A percentile compares a stretch with the other conserved stretches of the same genome.
Evolutionary conservation across 2,113 vertebrate genomes (phyloP).

Genomic region (Oreotrochilus melanogaster): DNA sequence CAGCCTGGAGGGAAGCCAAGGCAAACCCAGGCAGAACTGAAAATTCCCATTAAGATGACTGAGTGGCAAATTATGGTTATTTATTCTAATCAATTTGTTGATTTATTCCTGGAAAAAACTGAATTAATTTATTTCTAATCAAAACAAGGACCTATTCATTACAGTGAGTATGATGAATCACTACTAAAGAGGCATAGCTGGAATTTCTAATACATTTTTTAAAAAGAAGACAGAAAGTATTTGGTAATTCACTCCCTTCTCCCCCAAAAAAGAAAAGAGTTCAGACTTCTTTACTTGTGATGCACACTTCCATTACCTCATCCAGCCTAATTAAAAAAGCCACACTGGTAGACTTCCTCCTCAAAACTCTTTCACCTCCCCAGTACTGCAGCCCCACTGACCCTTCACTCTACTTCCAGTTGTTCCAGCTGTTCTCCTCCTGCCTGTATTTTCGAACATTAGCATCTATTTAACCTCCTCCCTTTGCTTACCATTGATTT

Average conservation of each 20-base stretch:
- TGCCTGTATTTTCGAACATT: not conserved
- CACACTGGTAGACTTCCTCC: not conserved
- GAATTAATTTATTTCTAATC: constrained; percentile 39
- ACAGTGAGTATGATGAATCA: not conserved
- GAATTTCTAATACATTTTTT: not conserved
- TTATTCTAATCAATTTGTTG: constrained; percentile 12
- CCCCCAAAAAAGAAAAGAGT: not conserved
- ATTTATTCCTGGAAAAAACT: not conserved
- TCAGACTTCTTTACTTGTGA: not conserved
- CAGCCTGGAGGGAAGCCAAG: constrained; percentile 34
- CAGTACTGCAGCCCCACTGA: not conserved
- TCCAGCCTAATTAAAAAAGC: not conserved
- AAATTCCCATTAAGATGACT: not conserved
- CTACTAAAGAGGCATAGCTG: not conserved
- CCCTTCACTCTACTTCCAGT: not conserved
- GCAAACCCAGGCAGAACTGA: constrained; percentile 20
- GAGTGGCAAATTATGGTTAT: not conserved
- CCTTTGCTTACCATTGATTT: not conserved
- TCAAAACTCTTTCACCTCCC: not conserved
- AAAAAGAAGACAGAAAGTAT: not conserved
- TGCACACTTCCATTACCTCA: not conserved
- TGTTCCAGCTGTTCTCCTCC: not conserved
- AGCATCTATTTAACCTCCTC: not conserved
- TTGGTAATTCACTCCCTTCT: not conserved
- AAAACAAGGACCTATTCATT: constrained; percentile 16